Conservation (phyloP, 2,888 invertebrate genomes). For the Volucella inanis region DNA sequence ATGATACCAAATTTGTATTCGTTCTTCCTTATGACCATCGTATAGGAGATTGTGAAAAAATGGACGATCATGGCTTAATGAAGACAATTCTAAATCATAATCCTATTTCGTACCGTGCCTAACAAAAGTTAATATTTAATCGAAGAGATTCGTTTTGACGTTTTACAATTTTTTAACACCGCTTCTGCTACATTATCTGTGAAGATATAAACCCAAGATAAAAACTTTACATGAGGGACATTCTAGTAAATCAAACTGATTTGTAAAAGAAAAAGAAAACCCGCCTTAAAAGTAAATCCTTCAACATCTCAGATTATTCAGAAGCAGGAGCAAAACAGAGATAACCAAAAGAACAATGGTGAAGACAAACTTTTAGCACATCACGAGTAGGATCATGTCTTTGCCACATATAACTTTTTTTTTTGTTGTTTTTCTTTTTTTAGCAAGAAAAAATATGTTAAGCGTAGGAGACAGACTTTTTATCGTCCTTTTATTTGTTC, state of each 20-base stretch:
- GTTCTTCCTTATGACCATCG: no score
- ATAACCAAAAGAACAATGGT: conserved; percentile 28
- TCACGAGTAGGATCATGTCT: not conserved
- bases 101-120: no score
- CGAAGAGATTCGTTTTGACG: not conserved
- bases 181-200: conserved; percentile 16
- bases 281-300: conserved; percentile 4
- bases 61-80: no score
- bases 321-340: conserved; percentile 17
- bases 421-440: conserved; percentile 21
- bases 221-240: conserved; percentile 10
- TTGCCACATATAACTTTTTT: conserved; percentile 7
- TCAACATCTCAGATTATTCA: conserved; percentile 43
- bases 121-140: not conserved
- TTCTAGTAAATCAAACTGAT: not conserved
- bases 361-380: conserved; percentile 33
- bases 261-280: not conserved
- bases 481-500: conserved; percentile 26
- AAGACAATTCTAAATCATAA: no score
- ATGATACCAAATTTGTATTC: no score
- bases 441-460: conserved; percentile 22
- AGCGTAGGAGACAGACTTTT: conserved; percentile 25
- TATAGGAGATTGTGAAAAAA: no score
- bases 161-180: conserved; percentile 29
- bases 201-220: conserved; percentile 30